Evolutionary conservation across 2,797 vertebrate species (phyloP).

Genomic region (Rostrhamus sociabilis): DNA sequence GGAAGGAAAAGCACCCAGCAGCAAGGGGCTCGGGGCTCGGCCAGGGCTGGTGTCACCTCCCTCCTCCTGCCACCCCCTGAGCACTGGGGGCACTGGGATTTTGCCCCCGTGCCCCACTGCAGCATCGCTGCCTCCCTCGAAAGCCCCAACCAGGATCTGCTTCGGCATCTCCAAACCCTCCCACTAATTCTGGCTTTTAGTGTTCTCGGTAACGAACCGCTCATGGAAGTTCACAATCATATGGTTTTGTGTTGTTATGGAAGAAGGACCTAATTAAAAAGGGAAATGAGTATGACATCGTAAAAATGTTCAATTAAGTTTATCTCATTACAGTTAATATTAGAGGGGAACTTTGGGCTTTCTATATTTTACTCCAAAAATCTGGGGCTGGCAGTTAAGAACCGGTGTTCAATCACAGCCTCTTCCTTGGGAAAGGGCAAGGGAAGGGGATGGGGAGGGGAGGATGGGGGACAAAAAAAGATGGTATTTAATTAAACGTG

Average conservation of each 20-base stretch:
- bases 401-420: background rate
- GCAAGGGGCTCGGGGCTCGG: rapidly evolving
- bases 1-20: background rate
- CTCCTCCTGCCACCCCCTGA: background rate
- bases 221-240: background rate
- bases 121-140: background rate
- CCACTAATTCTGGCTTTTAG: background rate
- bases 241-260: background rate
- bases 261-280: constrained; percentile 66
- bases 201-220: background rate
- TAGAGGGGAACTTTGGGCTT: background rate
- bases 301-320: constrained; percentile 62
- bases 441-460: background rate
- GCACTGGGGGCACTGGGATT: rapidly evolving
- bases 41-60: background rate
- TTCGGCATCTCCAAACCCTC: background rate
- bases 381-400: background rate
- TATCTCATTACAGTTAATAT: constrained; percentile 47
- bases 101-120: rapidly evolving
- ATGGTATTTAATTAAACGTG: background rate
- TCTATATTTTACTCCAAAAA: background rate
- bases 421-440: background rate
- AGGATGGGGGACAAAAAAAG: rapidly evolving
- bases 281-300: constrained; percentile 49
- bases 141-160: background rate